Evolutionary conservation across 2,888 invertebrate species (phyloP).

Genomic region (Pocota personata): DNA sequence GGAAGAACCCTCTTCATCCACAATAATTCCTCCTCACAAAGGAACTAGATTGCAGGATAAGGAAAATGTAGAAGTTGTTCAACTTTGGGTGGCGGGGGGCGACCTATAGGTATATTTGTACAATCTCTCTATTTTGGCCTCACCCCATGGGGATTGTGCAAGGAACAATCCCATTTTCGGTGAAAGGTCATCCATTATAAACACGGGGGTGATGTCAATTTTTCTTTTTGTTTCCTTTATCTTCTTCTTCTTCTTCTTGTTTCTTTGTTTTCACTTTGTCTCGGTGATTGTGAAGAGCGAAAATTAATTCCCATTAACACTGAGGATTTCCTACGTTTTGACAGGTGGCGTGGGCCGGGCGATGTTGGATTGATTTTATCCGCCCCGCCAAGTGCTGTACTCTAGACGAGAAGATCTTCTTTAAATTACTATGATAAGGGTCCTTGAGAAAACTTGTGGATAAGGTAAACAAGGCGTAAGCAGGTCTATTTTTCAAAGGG

Average conservation of each 20-base stretch:
- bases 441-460: slow-evolving; percentile 16
- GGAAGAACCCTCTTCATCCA: slow-evolving; percentile 23
- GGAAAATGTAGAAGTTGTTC: slow-evolving; percentile 14
- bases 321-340: slow-evolving; percentile 48
- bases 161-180: slow-evolving; percentile 43
- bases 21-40: background rate
- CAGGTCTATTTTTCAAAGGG: background rate
- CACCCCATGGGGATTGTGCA: slow-evolving; percentile 25
- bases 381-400: slow-evolving; percentile 12
- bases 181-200: slow-evolving; percentile 61
- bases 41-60: slow-evolving; percentile 43
- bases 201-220: slow-evolving; percentile 2
- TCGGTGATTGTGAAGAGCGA: slow-evolving; percentile 35
- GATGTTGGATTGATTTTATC: slow-evolving; percentile 24
- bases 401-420: slow-evolving; percentile 6
- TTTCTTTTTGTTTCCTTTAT: slow-evolving; percentile 28
- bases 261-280: slow-evolving; percentile 47
- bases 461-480: background rate
- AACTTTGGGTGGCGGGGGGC: background rate
- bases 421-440: background rate
- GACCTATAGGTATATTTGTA: no score
- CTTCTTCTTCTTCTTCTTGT: slow-evolving; percentile 1
- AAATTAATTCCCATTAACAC: slow-evolving; percentile 67
- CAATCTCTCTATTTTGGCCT: background rate
- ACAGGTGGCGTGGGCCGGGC: slow-evolving; percentile 29